Conservation (phyloP, 2,113 vertebrate species). For the Cyprinodon variegatus region DNA sequence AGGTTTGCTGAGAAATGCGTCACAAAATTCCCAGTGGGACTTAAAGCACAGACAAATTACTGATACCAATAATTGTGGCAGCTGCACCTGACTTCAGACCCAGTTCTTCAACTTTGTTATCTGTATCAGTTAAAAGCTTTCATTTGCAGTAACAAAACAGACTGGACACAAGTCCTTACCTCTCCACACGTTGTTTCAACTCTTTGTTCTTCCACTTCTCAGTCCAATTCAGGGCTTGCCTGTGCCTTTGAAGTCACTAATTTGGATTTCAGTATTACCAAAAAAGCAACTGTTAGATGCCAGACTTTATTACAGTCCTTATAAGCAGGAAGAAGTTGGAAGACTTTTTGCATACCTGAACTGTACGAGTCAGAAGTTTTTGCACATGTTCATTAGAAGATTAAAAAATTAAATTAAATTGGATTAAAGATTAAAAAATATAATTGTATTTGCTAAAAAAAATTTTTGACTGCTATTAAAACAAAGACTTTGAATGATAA, state of each 20-base stretch:
- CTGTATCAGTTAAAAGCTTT: not conserved
- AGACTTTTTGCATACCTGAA: not conserved
- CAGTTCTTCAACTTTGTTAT: constrained; percentile 1
- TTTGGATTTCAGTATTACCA: not conserved
- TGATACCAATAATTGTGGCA: not conserved
- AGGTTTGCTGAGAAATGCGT: not conserved
- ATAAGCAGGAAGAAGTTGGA: not conserved
- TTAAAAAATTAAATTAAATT: not conserved
- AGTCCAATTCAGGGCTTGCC: not conserved
- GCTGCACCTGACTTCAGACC: not conserved
- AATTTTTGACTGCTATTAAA: too few species aligned
- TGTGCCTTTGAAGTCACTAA: not conserved
- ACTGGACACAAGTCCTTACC: not conserved
- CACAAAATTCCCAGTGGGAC: not conserved
- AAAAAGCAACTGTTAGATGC: not conserved
- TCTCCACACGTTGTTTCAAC: not conserved
- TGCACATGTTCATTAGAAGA: not conserved
- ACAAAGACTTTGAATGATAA: too few species aligned
- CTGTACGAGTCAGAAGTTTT: not conserved
- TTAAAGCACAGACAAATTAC: not conserved
- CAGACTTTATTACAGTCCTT: not conserved
- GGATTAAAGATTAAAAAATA: not conserved
- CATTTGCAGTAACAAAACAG: not conserved
- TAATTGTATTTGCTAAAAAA: too few species aligned
- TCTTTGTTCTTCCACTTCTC: not conserved